Base-by-base conservation (phyloP, 2,888 invertebrate species). In the Meiosimyza decipiens region DNA sequence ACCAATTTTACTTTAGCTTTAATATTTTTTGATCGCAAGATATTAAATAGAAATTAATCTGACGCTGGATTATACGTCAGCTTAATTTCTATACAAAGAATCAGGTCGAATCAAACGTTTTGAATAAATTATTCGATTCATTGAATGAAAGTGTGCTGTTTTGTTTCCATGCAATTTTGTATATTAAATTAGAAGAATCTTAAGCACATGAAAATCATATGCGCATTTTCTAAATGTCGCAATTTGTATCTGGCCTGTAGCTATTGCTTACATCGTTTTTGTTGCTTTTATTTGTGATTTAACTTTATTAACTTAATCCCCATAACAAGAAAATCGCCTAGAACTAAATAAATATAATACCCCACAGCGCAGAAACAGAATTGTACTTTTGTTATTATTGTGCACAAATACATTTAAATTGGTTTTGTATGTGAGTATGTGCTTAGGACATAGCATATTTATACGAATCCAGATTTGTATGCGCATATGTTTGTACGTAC, bases 331-430 rank as follows among this genome's bases (percentile, higher is more conserved):
- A 50, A 51, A 33, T 51, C n/a, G 54, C 66, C 40, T 55, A 66
- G 47, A 63, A 63, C 66, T 54, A 66, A 66, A 66, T 66, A 66
- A 66, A 66, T 66, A 40, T 54, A 40, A 40, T 63, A 49, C 40
- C 63, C 63, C 18, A 16, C 40, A 63, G 63, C 18, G 47, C 63
- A 7, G 12, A 18, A n/a, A 40, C 13, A 11, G 47, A 63, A 18
- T 47, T 63, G 63, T 16, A 49, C 40, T 40, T 40, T 40, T 40
- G 40, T 40, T 40, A 40, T 40, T 40, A 40, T 40, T 63, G 28
- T 28, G 57, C 28, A 57, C 12, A 57, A 15, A 12, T 57, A n/a
- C 16, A 40, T 47, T 7, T n/a, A 16, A 40, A 16, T 15, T 40
- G 22, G 7, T 12, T 55, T 13, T 47, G 49, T 5, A 7, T 33